Conservation (phyloP, 1,140 invertebrate genomes). For the Subanguina moxae region DNA sequence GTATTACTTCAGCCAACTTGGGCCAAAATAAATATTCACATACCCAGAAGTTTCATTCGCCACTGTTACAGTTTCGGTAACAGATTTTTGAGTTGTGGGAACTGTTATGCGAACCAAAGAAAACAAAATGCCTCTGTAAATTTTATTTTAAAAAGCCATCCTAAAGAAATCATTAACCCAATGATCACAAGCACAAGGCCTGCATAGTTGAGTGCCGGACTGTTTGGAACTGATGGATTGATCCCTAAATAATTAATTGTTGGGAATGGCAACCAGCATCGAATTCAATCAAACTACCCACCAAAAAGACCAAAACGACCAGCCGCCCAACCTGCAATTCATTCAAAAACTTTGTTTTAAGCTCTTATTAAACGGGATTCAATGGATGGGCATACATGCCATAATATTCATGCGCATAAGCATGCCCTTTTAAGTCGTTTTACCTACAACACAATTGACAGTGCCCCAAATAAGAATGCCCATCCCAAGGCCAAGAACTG, state of each 20-base stretch:
- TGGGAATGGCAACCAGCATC: neutral
- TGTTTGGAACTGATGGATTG: conserved; percentile 48
- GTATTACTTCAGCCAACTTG: too few relatives aligned
- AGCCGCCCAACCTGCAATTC: conserved; percentile 61
- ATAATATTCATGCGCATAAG: too few relatives aligned
- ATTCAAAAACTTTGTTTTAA: too few relatives aligned
- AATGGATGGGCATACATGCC: too few relatives aligned
- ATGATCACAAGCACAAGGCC: conserved; percentile 59
- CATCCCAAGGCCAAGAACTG: conserved; percentile 48
- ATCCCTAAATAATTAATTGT: neutral
- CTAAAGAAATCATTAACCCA: conserved; percentile 48
- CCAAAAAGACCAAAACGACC: conserved; percentile 63
- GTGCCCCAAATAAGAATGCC: conserved; percentile 53
- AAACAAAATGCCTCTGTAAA: conserved; percentile 43
- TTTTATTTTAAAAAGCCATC: conserved; percentile 14
- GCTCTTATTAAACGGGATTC: too few relatives aligned
- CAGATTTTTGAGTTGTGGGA: neutral
- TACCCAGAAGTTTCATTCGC: neutral
- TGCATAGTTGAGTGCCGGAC: conserved; percentile 59
- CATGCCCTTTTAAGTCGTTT: too few relatives aligned
- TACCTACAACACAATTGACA: conserved; percentile 31
- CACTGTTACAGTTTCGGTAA: neutral
- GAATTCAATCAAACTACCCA: neutral
- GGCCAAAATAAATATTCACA: neutral
- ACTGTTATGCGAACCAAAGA: conserved; percentile 27